These are phyloP conservation scores for Nemotelus pantherinus DNA, from an alignment of 2,888 invertebrate species.

Conservation along the genomic window DNA sequence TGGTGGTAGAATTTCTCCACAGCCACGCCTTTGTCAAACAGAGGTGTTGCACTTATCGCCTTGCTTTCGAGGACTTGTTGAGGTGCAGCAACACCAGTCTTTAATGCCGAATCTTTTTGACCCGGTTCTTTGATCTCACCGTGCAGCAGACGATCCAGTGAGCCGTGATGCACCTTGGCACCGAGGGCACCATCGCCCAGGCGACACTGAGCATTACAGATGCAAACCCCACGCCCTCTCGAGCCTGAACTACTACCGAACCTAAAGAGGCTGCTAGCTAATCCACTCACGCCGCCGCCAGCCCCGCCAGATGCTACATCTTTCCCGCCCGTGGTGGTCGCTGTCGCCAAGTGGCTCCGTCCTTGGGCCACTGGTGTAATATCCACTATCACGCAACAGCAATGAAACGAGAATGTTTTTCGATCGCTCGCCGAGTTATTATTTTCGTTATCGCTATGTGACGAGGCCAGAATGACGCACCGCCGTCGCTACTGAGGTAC, in stretches of 20 bases:
- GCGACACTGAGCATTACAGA: conserved; percentile 63
- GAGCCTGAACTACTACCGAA: conserved; percentile 61
- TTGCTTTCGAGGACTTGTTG: conserved; percentile 52
- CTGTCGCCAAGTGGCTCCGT: conserved; percentile 55
- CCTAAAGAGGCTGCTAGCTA: conserved; percentile 63
- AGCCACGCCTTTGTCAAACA: conserved; percentile 63
- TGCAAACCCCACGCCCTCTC: conserved; percentile 63
- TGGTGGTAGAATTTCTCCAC: conserved; percentile 65
- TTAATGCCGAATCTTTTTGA: conserved; percentile 55
- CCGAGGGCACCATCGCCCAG: conserved; percentile 58
- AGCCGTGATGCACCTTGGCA: conserved; percentile 63
- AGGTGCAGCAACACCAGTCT: conserved; percentile 31
- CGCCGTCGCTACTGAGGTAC: conserved; percentile 51
- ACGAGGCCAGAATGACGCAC: conserved; percentile 66
- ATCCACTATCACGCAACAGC: conserved; percentile 67
- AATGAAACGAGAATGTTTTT: conserved; percentile 66
- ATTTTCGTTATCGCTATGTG: conserved; percentile 59
- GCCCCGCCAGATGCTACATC: conserved; percentile 60
- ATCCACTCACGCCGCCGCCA: conserved; percentile 59
- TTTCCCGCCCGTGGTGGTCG: conserved; percentile 65
- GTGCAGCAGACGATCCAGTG: conserved; percentile 61
- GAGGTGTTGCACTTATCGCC: conserved; percentile 55
- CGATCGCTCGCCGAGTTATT: conserved; percentile 64
- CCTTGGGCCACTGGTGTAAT: conserved; percentile 64
- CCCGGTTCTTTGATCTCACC: conserved; percentile 54